Evolutionary conservation across 2,888 invertebrate species (phyloP), one percentile per base, ranked within the genome.

Genomic region (Melikaiella ostensackeni): DNA sequence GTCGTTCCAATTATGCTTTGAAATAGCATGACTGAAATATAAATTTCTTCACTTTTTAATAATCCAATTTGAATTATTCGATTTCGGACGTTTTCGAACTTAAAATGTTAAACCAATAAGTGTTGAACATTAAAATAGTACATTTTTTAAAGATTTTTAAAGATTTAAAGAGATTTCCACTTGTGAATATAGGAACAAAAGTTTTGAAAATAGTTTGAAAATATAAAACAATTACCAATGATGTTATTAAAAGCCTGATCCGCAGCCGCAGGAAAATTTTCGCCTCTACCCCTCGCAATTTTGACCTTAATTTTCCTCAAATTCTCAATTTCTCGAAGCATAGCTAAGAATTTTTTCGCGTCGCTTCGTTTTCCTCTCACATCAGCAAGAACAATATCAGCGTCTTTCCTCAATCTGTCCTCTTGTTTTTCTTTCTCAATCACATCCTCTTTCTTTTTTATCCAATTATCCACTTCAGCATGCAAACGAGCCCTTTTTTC

Each of bases 301-400:
- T 94, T 94, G 82, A 93, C 93, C 78, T 96, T 92, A 0, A 95
- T 93, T 76, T 92, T 93, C 74, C 96, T 92, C 30, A 97, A 91
- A 88, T 95, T 95, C 27, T 93, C 88, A 33, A 97, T 88, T 0
- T 94, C 94, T 27, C 94, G 93, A 50, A 96, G 90, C 76, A 96
- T 92, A 0, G 93, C 92, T 2, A 95, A 88, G 85, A 94, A 94
- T 85, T 94, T 95, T 81, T 93, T 94, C 0, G 95, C 95, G 86
- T 96, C 96, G 27, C 92, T 92, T 86, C 95, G 95, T 88, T 96
- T 96, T 80, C 94, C 93, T 8, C 94, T 92, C 0, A 96, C 96
- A 85, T 96, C 95, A 75, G 94, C 93, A 6, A 97, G 91, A 11
- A 96, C 93, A 79, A 93, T 91, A 88, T 96, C 96, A 0, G 95